Evolutionary conservation across 2,113 vertebrate species (phyloP).

Genomic region (Galeopterus variegatus): DNA sequence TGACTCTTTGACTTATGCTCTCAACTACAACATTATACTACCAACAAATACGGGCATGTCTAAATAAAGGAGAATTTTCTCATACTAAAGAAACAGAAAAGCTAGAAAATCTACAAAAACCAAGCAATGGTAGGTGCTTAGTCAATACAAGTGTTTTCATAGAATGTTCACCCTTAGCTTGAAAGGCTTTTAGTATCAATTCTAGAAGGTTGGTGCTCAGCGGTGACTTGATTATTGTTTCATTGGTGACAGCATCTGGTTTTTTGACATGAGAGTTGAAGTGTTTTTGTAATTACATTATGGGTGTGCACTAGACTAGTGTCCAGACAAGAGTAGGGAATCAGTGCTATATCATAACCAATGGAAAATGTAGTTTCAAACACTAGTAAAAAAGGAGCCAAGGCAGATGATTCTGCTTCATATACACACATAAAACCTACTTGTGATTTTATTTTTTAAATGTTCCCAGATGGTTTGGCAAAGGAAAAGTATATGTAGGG

Average conservation of each 20-base stretch:
- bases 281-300: not conserved
- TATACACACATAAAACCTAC: not conserved
- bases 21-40: not conserved
- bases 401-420: not conserved
- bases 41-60: not conserved
- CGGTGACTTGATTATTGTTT: not conserved
- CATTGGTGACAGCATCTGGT: not conserved
- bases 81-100: slow-evolving; percentile 28
- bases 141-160: not conserved
- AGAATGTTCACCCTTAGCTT: not conserved
- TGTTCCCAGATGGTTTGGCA: slow-evolving; percentile 59
- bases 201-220: not conserved
- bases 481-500: slow-evolving; percentile 13
- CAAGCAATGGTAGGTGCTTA: not conserved
- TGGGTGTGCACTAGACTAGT: not conserved
- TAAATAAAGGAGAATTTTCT: not conserved
- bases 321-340: not conserved
- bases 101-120: slow-evolving; percentile 21
- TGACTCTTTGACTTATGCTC: not conserved
- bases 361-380: slow-evolving; percentile 28
- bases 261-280: not conserved
- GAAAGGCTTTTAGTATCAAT: not conserved
- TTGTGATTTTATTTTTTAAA: slow-evolving; percentile 59
- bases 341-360: not conserved
- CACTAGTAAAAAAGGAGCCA: not conserved